phyloP scores from a whole-genome alignment of 1,140 invertebrate species.

The Ips typographus region DNA sequence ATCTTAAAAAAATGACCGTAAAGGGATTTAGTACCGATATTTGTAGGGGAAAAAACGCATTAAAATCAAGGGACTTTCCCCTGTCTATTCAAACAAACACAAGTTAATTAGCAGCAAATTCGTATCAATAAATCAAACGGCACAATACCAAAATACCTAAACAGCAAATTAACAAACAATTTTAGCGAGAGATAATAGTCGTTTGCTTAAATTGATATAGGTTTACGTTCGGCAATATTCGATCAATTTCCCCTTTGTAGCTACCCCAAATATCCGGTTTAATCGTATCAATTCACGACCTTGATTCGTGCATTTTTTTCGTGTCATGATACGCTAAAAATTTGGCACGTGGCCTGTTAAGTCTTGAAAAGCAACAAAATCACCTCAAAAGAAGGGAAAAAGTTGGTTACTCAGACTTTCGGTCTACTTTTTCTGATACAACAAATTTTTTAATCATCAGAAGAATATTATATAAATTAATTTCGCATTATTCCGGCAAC shows the following conservation, averaged over 20 bases:
- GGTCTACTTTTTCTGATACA: no score
- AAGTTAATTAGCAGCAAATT: conserved; percentile 20
- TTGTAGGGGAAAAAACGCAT: not conserved
- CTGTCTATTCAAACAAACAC: not conserved
- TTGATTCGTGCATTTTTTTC: conserved; percentile 12
- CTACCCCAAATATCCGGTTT: conserved; percentile 32
- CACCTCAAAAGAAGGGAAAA: no score
- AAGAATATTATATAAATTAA: no score
- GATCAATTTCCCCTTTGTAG: conserved; percentile 34
- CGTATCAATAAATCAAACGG: conserved; percentile 27
- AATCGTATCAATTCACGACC: conserved; percentile 27
- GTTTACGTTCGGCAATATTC: conserved; percentile 31
- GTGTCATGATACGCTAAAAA: conserved; percentile 1
- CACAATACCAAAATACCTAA: conserved; percentile 27
- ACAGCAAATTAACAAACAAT: conserved; percentile 33
- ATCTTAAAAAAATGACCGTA: not conserved
- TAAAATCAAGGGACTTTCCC: not conserved
- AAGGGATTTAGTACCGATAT: not conserved
- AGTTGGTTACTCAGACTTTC: no score
- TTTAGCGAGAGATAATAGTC: conserved; percentile 34
- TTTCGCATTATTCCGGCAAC: no score
- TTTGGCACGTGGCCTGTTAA: conserved; percentile 5
- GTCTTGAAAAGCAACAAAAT: not conserved
- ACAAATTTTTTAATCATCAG: no score
- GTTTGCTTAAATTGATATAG: conserved; percentile 34